Evolutionary conservation across 2,888 invertebrate species (phyloP), one percentile per base, ranked within the genome.

Genomic region (Epirrita christyi): DNA sequence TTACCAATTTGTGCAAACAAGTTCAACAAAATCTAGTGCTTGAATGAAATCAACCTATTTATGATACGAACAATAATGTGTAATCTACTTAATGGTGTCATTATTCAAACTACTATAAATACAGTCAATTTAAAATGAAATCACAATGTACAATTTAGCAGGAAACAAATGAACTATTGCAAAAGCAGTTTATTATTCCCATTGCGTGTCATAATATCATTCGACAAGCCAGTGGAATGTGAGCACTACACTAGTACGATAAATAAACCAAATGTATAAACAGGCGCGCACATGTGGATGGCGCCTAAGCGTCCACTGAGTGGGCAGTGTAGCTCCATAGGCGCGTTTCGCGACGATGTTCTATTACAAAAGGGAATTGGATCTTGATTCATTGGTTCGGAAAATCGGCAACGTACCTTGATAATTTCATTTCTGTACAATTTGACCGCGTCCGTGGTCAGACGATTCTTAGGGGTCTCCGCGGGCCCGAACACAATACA

Each of bases 391-490:
- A 92, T 92, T 92, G 92, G 92, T 85, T 88, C 92, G 90, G 92
- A 92, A 92, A 92, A 92, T 92, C 92, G 92, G 89, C 88, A 91
- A 83, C 90, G 92, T 91, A 91, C 92, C 92, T 92, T 92, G 92
- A 92, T 92, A 92, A 92, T 92, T 92, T 91, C 92, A 92, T 92
- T 92, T 92, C 92, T 92, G 91, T 91, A 92, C 92, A 92, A 92
- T 92, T 92, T 92, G 92, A 91, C 89, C 92, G 91, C 86, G 86
- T 80, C 85, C 86, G 88, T 88, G 90, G 90, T 89, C 90, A 86
- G 90, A 75, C 89, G 88, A 86, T 86, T 88, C 88, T 86, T 87
- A 83, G 85, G 84, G 85, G 80, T 83, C 89, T 83, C 88, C 75
- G 80, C 78, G 88, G 90, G 78, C 81, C 83, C 86, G 81, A 83